Base-by-base conservation (phyloP, 2,797 vertebrate genomes). In the Lepus oiostolus region DNA sequence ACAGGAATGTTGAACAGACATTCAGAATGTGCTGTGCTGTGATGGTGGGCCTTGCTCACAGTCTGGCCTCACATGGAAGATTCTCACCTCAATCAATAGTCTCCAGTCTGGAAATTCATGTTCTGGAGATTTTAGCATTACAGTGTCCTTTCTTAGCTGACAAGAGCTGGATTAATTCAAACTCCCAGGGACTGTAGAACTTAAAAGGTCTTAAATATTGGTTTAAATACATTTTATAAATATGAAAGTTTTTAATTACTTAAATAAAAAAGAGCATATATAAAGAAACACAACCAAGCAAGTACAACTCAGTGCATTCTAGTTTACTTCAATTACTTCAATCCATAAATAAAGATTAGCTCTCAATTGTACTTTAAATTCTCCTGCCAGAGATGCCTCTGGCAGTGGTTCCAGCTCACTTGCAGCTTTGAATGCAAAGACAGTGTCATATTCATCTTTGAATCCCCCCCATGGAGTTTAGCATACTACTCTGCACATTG, bases 331-430 rank as follows among this genome's bases (percentile, higher is more conserved):
- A 90, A 32, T 88, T 96, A 94, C 93, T 95, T 90, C 63, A 88
- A 67, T 94, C 92, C 75, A 92, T 96, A 96, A 96, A 94, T 95
- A 96, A 96, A 95, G 95, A 96, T 96, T 82, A 94, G 79, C 75
- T 95, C 93, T 96, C 93, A 95, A 35, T 74, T 93, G 83, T 52
- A 70, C 85, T 96, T 96, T 90, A 95, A 85, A 88, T 90, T 92
- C 63, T 94, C 54, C 88, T 65, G 1, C 88, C 92, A 72, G 82
- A 82, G 81, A 83, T 76, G 96, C 94, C 92, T 88, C 85, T 96
- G 93, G 95, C 88, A 86, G 58, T 91, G 58, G 88, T 88, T 93
- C 75, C 62, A 83, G 70, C 67, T 83, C 76, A 60, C 75, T 81
- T 7, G 1, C 62, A 62, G 83, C 62, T 94, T 83, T 74, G 68